Evolutionary conservation across 2,888 invertebrate species (phyloP), one percentile per base, ranked within the genome.

Genomic region (Pinctada fucata): DNA sequence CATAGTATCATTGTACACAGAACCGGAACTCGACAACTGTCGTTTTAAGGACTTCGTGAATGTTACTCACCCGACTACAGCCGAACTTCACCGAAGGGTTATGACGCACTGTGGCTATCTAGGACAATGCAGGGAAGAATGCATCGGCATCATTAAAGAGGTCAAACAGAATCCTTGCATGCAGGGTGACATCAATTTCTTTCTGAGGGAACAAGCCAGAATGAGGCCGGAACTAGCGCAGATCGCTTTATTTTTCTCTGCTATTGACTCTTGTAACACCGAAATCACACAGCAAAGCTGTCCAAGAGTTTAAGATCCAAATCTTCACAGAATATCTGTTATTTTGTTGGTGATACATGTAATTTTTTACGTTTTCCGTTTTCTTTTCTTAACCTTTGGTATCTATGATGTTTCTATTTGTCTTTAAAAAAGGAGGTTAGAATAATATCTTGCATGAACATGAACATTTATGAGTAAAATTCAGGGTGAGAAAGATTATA

Each of bases 11-110:
- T 13, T 80, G 6, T 63, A 58, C 45, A 58, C 49, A 2, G 50
- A 58, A 4, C 66, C 66, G 10, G 73, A 71, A 2, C 51, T 80
- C 31, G 65, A 78, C 2, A 81, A 79, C 8, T 85, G 85, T 75
- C 75, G 76, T 10, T 75, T 72, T 67, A 63, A 49, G 50, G 72
- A 82, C 58, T 74, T 79, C 3, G 5, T 5, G 4, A 75, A 79
- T 50, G n/a, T 78, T 4, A 73, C 79, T 6, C 51, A 84, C 73
- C 81, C 82, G 2, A 10, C 16, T 45, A 68, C 68, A 68, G 16
- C 47, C 0, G 81, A 2, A 45, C 16, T 45, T 45, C 68, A 68
- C 47, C 50, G 1, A 47, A 8, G 16, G 48, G 16, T n/a, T 68
- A 68, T 68, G 47, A 45, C 68, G 10, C 68, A n/a, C 51, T 71